Evolutionary conservation across 2,113 vertebrate species (phyloP).

Genomic region (Pterocles orientalis): DNA sequence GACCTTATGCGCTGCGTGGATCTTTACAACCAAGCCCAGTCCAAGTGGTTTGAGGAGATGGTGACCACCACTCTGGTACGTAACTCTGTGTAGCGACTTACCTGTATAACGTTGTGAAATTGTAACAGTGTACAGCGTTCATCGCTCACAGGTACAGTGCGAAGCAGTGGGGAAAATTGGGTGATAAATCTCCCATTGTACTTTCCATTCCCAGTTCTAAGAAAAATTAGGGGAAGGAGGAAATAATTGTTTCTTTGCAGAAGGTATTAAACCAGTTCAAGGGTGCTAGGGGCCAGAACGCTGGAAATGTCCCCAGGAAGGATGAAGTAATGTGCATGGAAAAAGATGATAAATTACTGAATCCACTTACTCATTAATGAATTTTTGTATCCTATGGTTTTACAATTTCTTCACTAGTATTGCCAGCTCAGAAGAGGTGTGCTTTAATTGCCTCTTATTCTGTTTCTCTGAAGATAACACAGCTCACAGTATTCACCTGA

Average conservation of each 20-base stretch:
- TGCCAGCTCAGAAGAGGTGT: not conserved
- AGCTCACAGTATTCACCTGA: not conserved
- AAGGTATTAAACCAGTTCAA: not conserved
- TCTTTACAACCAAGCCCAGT: slow-evolving; percentile 97
- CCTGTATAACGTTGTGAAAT: not conserved
- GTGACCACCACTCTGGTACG: slow-evolving; percentile 95
- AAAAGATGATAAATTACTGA: not conserved
- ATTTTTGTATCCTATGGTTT: not conserved
- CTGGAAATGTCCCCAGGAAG: not conserved
- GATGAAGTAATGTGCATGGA: not conserved
- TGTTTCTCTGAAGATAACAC: not conserved
- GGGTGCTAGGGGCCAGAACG: not conserved
- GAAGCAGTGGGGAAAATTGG: not conserved
- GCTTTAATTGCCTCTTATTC: not conserved
- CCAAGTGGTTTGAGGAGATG: slow-evolving; percentile 99
- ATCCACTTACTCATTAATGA: not conserved
- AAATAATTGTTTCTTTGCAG: not conserved
- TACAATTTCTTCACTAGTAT: not conserved
- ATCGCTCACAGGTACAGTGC: not conserved
- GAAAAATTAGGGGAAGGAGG: not conserved
- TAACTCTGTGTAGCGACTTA: not conserved
- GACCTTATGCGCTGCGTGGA: slow-evolving; percentile 97
- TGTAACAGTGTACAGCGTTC: rapidly evolving
- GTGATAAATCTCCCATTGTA: not conserved
- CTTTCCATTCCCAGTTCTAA: not conserved